Base-by-base conservation (phyloP, 2,113 vertebrate genomes). In the Numida meleagris region DNA sequence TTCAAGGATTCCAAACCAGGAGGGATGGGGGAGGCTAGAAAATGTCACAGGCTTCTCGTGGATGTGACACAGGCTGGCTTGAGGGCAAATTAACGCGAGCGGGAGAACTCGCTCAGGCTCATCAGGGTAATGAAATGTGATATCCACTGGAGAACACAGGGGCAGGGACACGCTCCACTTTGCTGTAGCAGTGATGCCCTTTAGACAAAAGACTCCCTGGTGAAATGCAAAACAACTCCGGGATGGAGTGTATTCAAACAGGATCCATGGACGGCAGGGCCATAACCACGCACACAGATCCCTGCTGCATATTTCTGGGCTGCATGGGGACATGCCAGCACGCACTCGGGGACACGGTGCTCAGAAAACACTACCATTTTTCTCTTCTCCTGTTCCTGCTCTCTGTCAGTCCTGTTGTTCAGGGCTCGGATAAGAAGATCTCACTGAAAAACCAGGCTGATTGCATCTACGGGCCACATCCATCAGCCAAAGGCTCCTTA, bases 41-140 rank as follows among this genome's bases (percentile, higher is more conserved):
- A 94, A 96, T 82, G 88, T 96, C 94, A 96, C 17, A 3, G 25
- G 48, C 51, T 89, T 91, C 93, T 92, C 62, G 67, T 0, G 10
- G 87, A 93, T 1, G 38, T 91, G 95, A 94, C 94, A 95, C 63
- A 18, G 83, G 68, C 86, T 94, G 91, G 80, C 96, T 94, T 36
- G 62, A 61, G 93, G 96, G 94, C 86, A 92, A 93, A 97, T 97
- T 96, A 94, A 86, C 93, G 79, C 84, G 62, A 86, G 2, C 27
- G 1, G 89, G 89, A 96, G 91, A 80, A 75, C 18, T 67, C 3
- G 0, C 91, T 89, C 43, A 6, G 84, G 79, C 96, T 95, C 87
- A 92, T 94, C 94, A 97, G 73, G 58, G 82, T 96, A 97, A 97
- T 96, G 97, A 96, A 96, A 97, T 95, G 94, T 96, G 96, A 96